These are phyloP conservation scores for Xiphias gladius DNA, from an alignment of 2,113 vertebrate genomes.

Conservation along the genomic window DNA sequence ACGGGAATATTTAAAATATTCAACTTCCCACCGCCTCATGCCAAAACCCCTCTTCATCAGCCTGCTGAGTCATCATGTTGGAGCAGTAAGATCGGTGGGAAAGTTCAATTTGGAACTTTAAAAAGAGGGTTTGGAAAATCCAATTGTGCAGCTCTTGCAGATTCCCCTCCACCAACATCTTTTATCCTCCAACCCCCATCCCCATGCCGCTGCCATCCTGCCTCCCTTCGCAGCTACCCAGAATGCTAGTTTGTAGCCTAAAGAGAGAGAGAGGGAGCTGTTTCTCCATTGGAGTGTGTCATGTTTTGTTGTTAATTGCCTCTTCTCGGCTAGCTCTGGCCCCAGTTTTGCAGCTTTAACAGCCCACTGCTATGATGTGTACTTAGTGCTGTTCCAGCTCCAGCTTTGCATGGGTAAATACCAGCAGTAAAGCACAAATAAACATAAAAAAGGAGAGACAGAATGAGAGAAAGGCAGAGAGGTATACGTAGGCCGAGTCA, in stretches of 20 bases:
- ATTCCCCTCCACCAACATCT: constrained; percentile 35
- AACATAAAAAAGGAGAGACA: background rate
- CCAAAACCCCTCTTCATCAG: constrained; percentile 26
- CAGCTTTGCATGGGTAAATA: constrained; percentile 39
- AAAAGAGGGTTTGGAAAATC: constrained; percentile 63
- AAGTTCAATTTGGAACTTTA: constrained; percentile 61
- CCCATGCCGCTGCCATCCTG: background rate
- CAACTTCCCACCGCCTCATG: constrained; percentile 2
- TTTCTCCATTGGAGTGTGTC: constrained; percentile 40
- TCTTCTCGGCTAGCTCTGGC: constrained; percentile 38
- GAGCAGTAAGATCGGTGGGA: constrained; percentile 29
- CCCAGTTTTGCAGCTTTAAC: constrained; percentile 42
- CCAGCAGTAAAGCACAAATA: constrained; percentile 25
- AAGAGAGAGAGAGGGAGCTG: constrained; percentile 48
- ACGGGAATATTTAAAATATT: constrained; percentile 28
- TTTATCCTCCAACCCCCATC: background rate
- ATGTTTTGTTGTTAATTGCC: constrained; percentile 59
- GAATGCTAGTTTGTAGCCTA: constrained; percentile 52
- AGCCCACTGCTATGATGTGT: constrained; percentile 12
- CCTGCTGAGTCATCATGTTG: constrained; percentile 46
- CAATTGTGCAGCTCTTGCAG: constrained; percentile 75
- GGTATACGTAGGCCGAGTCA: constrained; percentile 12
- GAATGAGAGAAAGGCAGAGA: background rate
- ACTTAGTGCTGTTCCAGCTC: constrained; percentile 14
- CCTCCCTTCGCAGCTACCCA: constrained; percentile 15